phyloP scores from a whole-genome alignment of 2,113 vertebrate genomes.

The Nestor notabilis region DNA sequence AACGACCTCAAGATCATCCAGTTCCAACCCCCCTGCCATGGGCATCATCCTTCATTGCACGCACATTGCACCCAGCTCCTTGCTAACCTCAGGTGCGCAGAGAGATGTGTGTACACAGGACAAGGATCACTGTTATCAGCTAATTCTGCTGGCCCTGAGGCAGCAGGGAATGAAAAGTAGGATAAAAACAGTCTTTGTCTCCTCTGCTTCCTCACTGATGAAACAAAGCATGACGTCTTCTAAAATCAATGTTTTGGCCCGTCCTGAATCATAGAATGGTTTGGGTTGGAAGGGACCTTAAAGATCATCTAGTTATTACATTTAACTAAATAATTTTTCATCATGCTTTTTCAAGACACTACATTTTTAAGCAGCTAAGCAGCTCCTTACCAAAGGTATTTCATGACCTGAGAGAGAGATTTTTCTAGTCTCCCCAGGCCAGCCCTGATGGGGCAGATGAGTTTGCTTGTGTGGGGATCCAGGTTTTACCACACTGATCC shows the following conservation, averaged over 20 bases:
- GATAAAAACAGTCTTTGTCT: neutral
- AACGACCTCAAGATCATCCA: neutral
- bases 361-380: neutral
- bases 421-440: neutral
- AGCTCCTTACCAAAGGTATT: neutral
- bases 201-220: neutral
- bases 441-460: neutral
- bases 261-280: neutral
- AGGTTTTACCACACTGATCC: accelerated
- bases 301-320: neutral
- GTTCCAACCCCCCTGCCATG: neutral
- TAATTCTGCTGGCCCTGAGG: neutral
- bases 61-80: too few species aligned
- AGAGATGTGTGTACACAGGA: neutral
- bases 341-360: neutral
- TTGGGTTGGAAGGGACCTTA: neutral
- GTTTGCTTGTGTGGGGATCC: too few species aligned
- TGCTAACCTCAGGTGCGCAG: too few species aligned
- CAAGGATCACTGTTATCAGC: neutral
- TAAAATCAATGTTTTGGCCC: neutral
- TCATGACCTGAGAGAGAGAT: neutral
- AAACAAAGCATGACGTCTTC: neutral
- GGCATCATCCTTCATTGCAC: neutral
- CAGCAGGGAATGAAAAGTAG: neutral
- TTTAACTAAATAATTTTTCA: neutral